A percentile compares a stretch with the other conserved stretches of the same genome.
Evolutionary conservation across 2,888 invertebrate species (phyloP).

Genomic region (Argyresthia albistria): DNA sequence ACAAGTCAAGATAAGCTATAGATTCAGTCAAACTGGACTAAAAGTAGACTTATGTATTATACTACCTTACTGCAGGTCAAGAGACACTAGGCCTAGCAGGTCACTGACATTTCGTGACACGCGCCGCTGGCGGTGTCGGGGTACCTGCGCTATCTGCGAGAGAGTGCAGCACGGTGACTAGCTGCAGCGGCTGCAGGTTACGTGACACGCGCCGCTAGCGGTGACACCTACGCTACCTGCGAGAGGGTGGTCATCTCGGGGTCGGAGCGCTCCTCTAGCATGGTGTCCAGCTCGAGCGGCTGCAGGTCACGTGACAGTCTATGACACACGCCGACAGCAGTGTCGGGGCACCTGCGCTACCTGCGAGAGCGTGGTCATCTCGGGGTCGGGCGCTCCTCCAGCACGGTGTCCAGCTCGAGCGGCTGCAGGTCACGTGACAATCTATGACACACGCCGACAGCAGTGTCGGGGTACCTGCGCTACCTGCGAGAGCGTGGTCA

Average conservation of each 20-base stretch:
- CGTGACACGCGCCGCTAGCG: too few species aligned
- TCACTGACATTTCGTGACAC: constrained; percentile 18
- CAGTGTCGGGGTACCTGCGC: background rate
- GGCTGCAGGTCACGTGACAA: constrained; percentile 70
- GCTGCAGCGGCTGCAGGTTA: constrained; percentile 78
- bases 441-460: too few species aligned
- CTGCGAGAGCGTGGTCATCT: constrained; percentile 45
- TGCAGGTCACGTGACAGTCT: constrained; percentile 67
- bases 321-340: too few species aligned
- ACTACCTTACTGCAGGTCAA: constrained; percentile 68
- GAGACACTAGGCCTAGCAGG: constrained; percentile 80
- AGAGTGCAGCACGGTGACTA: constrained; percentile 78
- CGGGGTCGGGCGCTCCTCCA: constrained; percentile 79
- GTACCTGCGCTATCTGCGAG: constrained; percentile 13
- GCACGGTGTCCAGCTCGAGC: constrained; percentile 84
- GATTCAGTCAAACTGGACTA: too few species aligned
- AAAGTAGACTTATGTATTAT: too few species aligned
- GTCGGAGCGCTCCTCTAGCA: constrained; percentile 87
- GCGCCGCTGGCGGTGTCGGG: background rate
- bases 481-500: constrained; percentile 30
- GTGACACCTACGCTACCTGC: constrained; percentile 33
- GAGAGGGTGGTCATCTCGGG: constrained; percentile 76
- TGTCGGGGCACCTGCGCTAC: constrained; percentile 5
- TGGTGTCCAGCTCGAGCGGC: constrained; percentile 85
- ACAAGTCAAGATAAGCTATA: too few species aligned